Conservation (phyloP, 2,113 vertebrate genomes). For the Ivindomyrus marchei region DNA sequence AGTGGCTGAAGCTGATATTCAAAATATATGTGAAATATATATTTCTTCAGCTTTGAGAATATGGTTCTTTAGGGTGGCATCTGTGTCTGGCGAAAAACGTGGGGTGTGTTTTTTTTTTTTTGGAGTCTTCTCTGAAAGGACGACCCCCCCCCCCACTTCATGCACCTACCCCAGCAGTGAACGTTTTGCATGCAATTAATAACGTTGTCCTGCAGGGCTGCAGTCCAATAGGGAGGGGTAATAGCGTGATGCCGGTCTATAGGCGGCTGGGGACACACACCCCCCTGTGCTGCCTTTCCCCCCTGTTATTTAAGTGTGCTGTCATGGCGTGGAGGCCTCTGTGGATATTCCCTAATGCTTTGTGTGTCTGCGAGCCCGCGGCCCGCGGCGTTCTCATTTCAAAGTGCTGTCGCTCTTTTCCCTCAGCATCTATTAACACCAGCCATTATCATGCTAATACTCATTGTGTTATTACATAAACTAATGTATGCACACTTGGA, state of each 20-base stretch:
- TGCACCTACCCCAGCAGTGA: conserved; percentile 54
- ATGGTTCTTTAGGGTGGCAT: neutral
- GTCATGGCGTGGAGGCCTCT: conserved; percentile 58
- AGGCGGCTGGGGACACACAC: conserved; percentile 52
- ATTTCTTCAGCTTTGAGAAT: neutral
- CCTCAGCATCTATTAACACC: conserved; percentile 98
- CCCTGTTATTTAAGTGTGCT: conserved; percentile 66
- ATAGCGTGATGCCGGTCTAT: conserved; percentile 57
- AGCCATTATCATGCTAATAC: conserved; percentile 99
- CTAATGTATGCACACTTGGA: conserved; percentile 98
- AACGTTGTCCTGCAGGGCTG: conserved; percentile 54
- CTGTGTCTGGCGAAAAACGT: conserved; percentile 2
- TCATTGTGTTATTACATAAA: conserved; percentile 97
- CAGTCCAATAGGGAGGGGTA: conserved; percentile 51
- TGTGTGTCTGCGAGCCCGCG: conserved; percentile 69
- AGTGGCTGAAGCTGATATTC: neutral
- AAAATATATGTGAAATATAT: neutral
- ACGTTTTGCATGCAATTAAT: conserved; percentile 63
- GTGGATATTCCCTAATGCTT: conserved; percentile 69
- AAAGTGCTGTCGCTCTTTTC: conserved; percentile 93
- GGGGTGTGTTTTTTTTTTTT: conserved; percentile 32
- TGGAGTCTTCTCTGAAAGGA: conserved; percentile 31
- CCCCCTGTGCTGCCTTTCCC: conserved; percentile 40
- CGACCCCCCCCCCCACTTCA: conserved; percentile 47
- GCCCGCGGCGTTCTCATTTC: conserved; percentile 95